These are phyloP conservation scores for Tipula unca DNA, from an alignment of 2,888 invertebrate species.

Conservation along the genomic window DNA sequence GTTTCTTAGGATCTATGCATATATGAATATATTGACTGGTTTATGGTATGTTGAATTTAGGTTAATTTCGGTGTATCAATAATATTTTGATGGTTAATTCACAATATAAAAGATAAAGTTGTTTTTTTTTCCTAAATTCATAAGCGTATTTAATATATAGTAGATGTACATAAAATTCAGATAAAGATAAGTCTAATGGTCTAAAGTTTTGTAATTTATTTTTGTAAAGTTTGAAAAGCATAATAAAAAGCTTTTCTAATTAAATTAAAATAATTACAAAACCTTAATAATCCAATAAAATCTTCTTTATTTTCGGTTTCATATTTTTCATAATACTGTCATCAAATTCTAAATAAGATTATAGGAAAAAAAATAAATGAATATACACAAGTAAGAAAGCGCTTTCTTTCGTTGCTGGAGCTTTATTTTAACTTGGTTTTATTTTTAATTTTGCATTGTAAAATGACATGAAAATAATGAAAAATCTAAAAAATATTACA, in stretches of 20 bases:
- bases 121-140: no score
- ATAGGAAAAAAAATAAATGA: not conserved
- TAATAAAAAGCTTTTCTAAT: conserved; percentile 4
- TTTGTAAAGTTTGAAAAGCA: not conserved
- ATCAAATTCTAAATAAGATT: not conserved
- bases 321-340: not conserved
- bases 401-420: not conserved
- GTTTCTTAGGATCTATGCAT: not conserved
- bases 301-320: not conserved
- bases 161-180: not conserved
- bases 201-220: not conserved
- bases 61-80: not conserved
- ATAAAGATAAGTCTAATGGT: not conserved
- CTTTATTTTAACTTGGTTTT: not conserved
- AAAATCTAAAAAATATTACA: not conserved
- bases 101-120: no score
- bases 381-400: not conserved
- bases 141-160: no score
- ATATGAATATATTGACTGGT: not conserved
- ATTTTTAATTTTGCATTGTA: not conserved
- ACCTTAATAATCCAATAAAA: not conserved
- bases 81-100: not conserved
- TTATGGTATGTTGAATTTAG: not conserved
- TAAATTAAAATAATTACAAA: conserved; percentile 8
- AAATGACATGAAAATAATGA: not conserved